Base-by-base conservation (phyloP, 2,797 vertebrate genomes). In the Sebastes diaconus region DNA sequence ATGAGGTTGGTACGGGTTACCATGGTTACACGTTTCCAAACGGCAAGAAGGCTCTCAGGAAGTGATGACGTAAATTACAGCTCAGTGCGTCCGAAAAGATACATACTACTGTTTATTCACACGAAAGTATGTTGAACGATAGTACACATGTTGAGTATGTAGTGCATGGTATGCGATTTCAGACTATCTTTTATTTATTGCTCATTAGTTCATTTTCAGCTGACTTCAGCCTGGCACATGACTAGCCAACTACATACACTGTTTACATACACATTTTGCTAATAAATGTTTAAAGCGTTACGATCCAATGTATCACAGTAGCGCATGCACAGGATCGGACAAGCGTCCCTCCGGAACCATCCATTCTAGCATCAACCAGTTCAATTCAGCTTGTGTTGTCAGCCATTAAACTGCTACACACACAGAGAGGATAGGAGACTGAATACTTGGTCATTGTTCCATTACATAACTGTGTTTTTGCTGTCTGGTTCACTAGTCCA, bases 401-500 rank as follows among this genome's bases (percentile, higher is more conserved):
- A 65, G 63, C 46, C 52, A 64, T 46, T 70, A 66, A 63, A 63
- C 10, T 7, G 52, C 57, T 46, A 29, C 32, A 66, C 16, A 50
- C 6, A 55, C n/a, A 55, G 3, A 58, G 7, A 39, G 1, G 20
- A 66, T 18, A 30, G 24, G 14, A 59, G 24, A 22, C 64, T 12
- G 25, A 18, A 80, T n/a, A 65, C 57, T 73, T 79, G 58, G 32
- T 67, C 59, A 52, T 24, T 54, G 46, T 58, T 60, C 66, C 46
- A 64, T 93, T 93, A 89, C 80, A 84, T 91, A 90, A 92, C 63
- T 32, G 42, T 73, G 82, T 86, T 85, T 63, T 68, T 76, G 65
- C 59, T 84, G 64, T 85, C 77, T 86, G 85, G 86, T 87, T 87
- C 90, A 88, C 67, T 83, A 58, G 73, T 77, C 73, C 59, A 66